A percentile compares a stretch with the other conserved stretches of the same genome.
Evolutionary conservation across 2,888 invertebrate species (phyloP).

Genomic region (Meloe dianella): DNA sequence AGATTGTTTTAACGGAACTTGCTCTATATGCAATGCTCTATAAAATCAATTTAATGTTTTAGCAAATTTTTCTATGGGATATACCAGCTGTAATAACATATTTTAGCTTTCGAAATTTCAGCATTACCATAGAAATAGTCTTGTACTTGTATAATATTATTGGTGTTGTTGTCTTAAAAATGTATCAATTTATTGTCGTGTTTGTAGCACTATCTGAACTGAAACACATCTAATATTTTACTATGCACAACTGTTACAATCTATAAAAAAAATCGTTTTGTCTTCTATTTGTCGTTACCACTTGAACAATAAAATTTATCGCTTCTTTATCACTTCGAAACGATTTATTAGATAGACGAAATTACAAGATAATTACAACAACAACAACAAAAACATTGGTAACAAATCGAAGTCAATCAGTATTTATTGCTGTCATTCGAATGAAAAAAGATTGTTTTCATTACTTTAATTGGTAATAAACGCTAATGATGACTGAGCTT

Average conservation of each 20-base stretch:
- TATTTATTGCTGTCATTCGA: neutral
- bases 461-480: neutral
- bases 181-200: neutral
- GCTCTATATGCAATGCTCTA: too few species aligned
- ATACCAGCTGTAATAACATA: too few species aligned
- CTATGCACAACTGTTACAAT: neutral
- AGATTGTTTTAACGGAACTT: too few species aligned
- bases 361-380: conserved; percentile 1
- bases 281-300: neutral
- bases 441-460: neutral
- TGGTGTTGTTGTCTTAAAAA: neutral
- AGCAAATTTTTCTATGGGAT: too few species aligned
- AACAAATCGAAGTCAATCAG: neutral
- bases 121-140: neutral
- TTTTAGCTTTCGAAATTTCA: too few species aligned
- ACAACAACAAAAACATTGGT: too few species aligned
- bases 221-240: neutral
- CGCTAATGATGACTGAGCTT: neutral
- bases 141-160: neutral
- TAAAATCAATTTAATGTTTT: too few species aligned
- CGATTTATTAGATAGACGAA: neutral
- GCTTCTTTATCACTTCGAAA: neutral
- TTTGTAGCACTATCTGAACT: neutral
- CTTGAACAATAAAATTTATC: conserved; percentile 2
- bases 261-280: neutral